phyloP scores from a whole-genome alignment of 2,113 vertebrate genomes.

The Cheilinus undulatus region DNA sequence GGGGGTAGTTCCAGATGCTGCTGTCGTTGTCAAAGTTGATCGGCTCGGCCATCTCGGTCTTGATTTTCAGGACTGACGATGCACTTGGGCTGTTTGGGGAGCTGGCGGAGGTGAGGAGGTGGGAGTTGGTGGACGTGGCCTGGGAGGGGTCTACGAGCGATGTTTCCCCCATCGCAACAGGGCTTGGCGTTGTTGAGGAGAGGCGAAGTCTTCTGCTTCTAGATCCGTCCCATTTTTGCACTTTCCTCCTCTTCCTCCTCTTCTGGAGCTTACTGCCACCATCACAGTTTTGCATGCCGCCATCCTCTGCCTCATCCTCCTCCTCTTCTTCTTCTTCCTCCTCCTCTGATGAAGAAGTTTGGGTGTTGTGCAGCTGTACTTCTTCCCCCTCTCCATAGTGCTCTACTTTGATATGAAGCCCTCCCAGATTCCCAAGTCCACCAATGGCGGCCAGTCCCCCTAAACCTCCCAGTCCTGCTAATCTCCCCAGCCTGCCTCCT shows the following conservation, averaged over 20 bases:
- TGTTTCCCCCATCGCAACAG: constrained; percentile 85
- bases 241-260: constrained; percentile 95
- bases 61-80: constrained; percentile 96
- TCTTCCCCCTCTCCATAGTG: constrained; percentile 94
- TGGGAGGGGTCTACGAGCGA: constrained; percentile 88
- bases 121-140: constrained; percentile 84
- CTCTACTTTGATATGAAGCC: constrained; percentile 98
- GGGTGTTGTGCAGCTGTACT: constrained; percentile 88
- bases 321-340: constrained; percentile 89
- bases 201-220: constrained; percentile 88
- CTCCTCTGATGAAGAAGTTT: constrained; percentile 90
- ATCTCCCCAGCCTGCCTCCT: constrained; percentile 39
- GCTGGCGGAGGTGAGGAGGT: constrained; percentile 87
- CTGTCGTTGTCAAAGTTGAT: constrained; percentile 99
- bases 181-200: constrained; percentile 88
- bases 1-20: constrained; percentile 99
- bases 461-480: constrained; percentile 78
- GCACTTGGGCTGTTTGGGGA: constrained; percentile 85
- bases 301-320: constrained; percentile 88
- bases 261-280: constrained; percentile 89
- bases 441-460: constrained; percentile 83
- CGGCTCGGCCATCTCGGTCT: constrained; percentile 98
- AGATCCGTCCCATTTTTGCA: constrained; percentile 92
- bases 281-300: constrained; percentile 88
- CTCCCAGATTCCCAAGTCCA: constrained; percentile 87